A percentile compares a stretch with the other conserved stretches of the same genome.
Evolutionary conservation across 2,797 vertebrate genomes (phyloP).

Genomic region (Rhabdophis nuchalis): DNA sequence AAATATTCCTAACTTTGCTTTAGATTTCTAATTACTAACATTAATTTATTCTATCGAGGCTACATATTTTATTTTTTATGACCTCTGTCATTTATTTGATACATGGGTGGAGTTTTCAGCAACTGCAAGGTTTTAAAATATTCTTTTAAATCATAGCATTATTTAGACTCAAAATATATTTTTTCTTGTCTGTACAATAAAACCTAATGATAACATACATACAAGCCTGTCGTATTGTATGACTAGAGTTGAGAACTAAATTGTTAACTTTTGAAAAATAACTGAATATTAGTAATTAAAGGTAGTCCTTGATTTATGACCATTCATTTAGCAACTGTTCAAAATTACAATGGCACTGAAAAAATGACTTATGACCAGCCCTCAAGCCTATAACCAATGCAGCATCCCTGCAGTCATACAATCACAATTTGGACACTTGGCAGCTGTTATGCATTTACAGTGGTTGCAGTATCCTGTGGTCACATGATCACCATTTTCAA

Average conservation of each 20-base stretch:
- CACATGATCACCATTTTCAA: too few species aligned
- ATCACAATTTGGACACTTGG: too few species aligned
- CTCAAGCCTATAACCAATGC: too few species aligned
- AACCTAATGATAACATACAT: not conserved
- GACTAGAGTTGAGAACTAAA: not conserved
- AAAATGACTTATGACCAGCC: too few species aligned
- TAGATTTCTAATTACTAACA: fast-evolving
- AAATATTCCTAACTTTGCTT: not conserved
- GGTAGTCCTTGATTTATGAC: too few species aligned
- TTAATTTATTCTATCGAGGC: not conserved
- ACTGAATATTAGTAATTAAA: not conserved
- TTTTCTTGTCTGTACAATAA: not conserved
- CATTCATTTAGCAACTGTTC: too few species aligned
- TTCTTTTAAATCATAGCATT: not conserved
- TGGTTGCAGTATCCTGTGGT: too few species aligned
- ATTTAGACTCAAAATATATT: not conserved
- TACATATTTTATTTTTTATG: not conserved
- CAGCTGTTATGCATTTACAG: too few species aligned
- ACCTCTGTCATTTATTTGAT: not conserved
- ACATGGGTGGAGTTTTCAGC: not conserved
- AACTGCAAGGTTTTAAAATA: not conserved
- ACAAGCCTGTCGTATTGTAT: not conserved
- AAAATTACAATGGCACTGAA: too few species aligned
- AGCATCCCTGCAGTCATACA: too few species aligned
- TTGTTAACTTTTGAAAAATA: not conserved